Conservation (phyloP, 2,888 invertebrate genomes). For the Leucophenga maculata region DNA sequence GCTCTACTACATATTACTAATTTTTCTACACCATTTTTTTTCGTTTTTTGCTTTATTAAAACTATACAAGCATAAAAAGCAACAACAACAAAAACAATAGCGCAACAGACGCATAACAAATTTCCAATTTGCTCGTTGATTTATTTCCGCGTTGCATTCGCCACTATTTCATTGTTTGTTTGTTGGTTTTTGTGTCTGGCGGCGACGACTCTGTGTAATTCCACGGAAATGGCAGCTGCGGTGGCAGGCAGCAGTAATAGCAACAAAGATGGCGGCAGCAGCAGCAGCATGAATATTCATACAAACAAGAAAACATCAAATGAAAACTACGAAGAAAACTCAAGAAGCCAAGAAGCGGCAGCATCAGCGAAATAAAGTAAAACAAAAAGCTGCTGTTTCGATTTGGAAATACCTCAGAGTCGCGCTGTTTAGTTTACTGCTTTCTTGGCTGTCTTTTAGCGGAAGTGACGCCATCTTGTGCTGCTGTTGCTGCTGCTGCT, state of each 20-base stretch:
- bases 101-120: conserved; percentile 47
- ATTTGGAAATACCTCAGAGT: neutral
- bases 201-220: neutral
- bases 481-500: neutral
- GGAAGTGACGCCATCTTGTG: conserved; percentile 13
- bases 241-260: too few relatives aligned
- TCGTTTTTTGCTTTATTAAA: neutral
- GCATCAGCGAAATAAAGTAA: neutral
- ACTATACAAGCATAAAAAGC: neutral
- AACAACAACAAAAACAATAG: neutral
- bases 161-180: conserved; percentile 12
- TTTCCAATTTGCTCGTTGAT: conserved; percentile 65
- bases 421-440: neutral
- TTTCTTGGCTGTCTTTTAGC: neutral
- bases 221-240: neutral
- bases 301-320: conserved; percentile 5
- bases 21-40: too few relatives aligned
- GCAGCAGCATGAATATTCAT: conserved; percentile 7
- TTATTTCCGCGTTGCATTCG: conserved; percentile 55
- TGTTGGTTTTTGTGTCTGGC: conserved; percentile 14
- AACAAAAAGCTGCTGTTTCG: conserved; percentile 10
- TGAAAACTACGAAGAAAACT: neutral
- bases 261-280: neutral
- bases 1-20: too few relatives aligned
- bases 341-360: neutral